phyloP scores from a whole-genome alignment of 2,797 vertebrate species.

The Cheirogaleus major region DNA sequence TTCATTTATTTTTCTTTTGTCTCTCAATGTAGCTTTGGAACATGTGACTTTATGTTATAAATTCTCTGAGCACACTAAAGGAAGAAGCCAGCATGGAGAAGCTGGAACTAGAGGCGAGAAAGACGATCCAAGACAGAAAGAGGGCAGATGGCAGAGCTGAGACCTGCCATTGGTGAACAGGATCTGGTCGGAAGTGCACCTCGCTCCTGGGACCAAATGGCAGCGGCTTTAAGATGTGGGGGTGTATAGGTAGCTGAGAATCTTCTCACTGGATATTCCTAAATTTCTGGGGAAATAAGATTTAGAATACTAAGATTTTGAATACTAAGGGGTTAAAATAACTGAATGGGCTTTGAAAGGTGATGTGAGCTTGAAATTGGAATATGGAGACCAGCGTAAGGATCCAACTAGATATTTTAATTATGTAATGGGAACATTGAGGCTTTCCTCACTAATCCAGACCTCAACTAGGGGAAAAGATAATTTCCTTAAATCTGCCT shows the following conservation, averaged over 20 bases:
- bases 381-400: neutral
- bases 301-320: neutral
- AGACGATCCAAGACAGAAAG: neutral
- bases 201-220: neutral
- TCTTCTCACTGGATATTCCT: neutral
- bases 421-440: neutral
- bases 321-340: neutral
- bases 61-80: neutral
- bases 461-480: neutral
- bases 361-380: neutral
- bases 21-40: neutral
- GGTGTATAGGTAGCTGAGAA: neutral
- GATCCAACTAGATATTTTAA: neutral
- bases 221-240: neutral
- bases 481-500: conserved; percentile 22
- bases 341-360: neutral
- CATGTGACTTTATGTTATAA: neutral
- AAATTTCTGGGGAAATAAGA: neutral
- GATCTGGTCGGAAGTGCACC: neutral
- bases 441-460: neutral
- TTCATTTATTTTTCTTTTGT: conserved; percentile 2
- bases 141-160: neutral
- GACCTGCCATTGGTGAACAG: neutral
- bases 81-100: neutral
- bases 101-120: neutral